Percentiles rank a stretch among this genome's conserved stretches.
Conservation (phyloP, 2,888 invertebrate genomes). For the Lithophane leautieri region DNA sequence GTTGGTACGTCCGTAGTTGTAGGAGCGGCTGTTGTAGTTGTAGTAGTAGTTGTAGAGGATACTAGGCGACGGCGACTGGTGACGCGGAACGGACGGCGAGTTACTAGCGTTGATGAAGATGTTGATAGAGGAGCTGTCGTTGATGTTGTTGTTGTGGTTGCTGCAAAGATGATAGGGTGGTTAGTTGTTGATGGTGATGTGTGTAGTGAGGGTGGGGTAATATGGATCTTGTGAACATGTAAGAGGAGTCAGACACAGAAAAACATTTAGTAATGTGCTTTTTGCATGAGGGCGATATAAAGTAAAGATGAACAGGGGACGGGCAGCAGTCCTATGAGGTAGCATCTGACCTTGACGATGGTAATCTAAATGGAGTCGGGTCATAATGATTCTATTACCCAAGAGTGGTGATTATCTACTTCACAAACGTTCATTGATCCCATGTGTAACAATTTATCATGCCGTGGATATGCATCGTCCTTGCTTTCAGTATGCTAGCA, state of each 20-base stretch:
- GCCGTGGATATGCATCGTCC: neutral
- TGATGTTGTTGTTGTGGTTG: constrained; percentile 46
- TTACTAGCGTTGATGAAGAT: constrained; percentile 65
- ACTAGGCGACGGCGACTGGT: constrained; percentile 79
- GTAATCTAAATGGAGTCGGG: no score
- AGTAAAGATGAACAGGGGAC: neutral
- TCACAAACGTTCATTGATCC: constrained; percentile 1
- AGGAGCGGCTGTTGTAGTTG: constrained; percentile 51
- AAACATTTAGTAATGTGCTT: neutral
- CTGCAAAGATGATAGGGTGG: constrained; percentile 19
- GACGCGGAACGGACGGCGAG: constrained; percentile 82
- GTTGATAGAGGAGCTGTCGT: constrained; percentile 46
- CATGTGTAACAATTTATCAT: neutral
- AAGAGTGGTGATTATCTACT: no score
- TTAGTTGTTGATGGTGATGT: neutral
- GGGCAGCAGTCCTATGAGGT: no score
- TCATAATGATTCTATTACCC: no score
- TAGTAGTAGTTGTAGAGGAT: constrained; percentile 66
- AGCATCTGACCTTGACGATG: neutral
- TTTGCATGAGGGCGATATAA: neutral
- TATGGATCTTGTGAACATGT: neutral
- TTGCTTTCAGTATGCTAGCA: neutral
- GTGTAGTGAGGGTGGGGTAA: neutral
- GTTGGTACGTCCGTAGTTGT: constrained; percentile 45
- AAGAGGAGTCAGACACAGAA: neutral